phyloP scores from a whole-genome alignment of 2,113 vertebrate genomes.

The Rhegmatorhina hoffmannsi region DNA sequence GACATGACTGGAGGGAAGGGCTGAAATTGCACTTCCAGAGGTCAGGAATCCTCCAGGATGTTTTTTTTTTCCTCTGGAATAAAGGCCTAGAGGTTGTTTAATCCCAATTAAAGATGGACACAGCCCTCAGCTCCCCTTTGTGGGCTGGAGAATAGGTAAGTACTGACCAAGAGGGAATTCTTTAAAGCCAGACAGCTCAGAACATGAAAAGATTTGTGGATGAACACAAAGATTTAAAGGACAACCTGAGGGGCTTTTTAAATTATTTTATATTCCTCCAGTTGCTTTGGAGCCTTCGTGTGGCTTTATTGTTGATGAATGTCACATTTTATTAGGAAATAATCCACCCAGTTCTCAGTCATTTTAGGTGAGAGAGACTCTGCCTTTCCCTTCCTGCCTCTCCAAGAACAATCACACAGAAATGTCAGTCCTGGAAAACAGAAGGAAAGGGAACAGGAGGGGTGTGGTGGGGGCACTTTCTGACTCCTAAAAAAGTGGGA shows the following conservation, averaged over 20 bases:
- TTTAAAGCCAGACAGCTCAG: not conserved
- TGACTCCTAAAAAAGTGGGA: not conserved
- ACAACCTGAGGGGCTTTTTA: accelerated
- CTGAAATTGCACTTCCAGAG: not conserved
- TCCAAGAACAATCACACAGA: not conserved
- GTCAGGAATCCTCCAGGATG: not conserved
- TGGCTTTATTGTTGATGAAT: not conserved
- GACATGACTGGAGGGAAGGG: not conserved
- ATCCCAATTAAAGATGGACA: not conserved
- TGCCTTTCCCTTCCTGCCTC: not conserved
- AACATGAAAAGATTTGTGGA: not conserved
- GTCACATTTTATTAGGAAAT: not conserved
- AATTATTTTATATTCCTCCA: not conserved
- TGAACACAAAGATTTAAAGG: not conserved
- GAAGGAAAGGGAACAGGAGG: not conserved
- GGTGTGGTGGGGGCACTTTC: not conserved
- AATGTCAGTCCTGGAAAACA: not conserved
- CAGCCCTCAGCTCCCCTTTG: not conserved
- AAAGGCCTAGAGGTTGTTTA: not conserved
- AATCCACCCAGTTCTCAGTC: not conserved
- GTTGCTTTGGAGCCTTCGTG: not conserved
- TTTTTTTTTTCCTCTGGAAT: not conserved
- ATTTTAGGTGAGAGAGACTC: not conserved
- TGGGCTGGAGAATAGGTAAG: not conserved
- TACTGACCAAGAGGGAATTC: not conserved